Base-by-base conservation (phyloP, 2,113 vertebrate genomes). In the Sinocyclocheilus anophthalmus region DNA sequence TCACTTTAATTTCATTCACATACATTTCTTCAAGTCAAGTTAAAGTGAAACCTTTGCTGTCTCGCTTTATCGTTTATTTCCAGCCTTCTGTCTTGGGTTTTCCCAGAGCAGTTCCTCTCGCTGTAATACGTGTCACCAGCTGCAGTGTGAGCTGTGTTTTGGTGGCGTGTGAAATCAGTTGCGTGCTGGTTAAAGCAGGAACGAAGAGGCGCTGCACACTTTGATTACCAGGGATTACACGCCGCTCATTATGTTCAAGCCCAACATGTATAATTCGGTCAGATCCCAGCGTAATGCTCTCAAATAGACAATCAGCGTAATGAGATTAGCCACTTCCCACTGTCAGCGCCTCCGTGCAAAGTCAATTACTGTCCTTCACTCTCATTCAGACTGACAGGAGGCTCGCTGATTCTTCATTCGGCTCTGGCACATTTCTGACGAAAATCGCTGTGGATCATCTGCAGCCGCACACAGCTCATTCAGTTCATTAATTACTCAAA, bases 251-350 rank as follows among this genome's bases (percentile, higher is more conserved):
- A 93, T 90, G 89, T 91, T 83, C 88, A 86, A 93, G 89, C 90
- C 89, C 86, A 91, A 93, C 93, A 93, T 89, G 91, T 92, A 87
- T 94, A 94, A 95, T 94, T 95, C 94, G 90, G 86, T 90, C 91
- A 91, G 93, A 94, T 94, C 93, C 91, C 88, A 65, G 91, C 90
- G 89, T 94, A 94, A 93, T 94, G 93, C 93, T 93, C 92, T 90
- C 90, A 90, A 91, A 91, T 91, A 94, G 94, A 94, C 94, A 94
- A 94, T 94, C 89, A 88, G 59, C 39, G 84, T 95, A 94, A 94
- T 94, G 94, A 93, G 94, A 95, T 95, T 94, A 95, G 89, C 84
- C 83, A 90, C 77, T 88, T 87, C 83, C 75, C 86, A 69, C 76
- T 84, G 67, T 81, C 79, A 75, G 61, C 45, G 39, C 20, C 73